Evolutionary conservation across 2,113 vertebrate species (phyloP), one percentile per base, ranked within the genome.

Genomic region (Notechis scutatus): DNA sequence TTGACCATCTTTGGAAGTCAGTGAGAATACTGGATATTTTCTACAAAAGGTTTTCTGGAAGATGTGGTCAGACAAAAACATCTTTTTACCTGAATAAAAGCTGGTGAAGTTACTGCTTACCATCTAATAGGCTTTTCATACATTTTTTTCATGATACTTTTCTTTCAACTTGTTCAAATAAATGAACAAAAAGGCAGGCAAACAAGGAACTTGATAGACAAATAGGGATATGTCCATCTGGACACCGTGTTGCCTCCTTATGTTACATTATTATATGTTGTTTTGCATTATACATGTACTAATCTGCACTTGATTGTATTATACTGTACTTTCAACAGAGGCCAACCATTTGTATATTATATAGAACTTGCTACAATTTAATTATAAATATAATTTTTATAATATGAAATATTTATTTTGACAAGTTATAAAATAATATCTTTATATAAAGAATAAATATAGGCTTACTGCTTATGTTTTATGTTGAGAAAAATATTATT

Each of bases 391-490:
- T 93, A 87, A 94, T 24, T 54, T 74, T 85, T 85, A 50, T 20
- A 64, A 5, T 90, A 2, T 29, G n/a, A 45, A 50, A 90, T 90
- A 55, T 54, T 55, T 54, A 3, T 81, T 91, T 92, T 94, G 94
- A 56, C 93, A 55, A 89, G 92, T 2, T 4, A 61, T 64, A 86
- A 92, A 47, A 86, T 42, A 0, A 92, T 87, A 50, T 87, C 12
- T 26, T 50, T 87, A 87, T 14, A 34, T 50, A 57, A 52, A 88
- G 92, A 93, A 92, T 89, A 18, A 90, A 1, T 2, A 39, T 26
- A 54, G 4, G 24, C 3, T 92, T 90, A 14, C 24, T 45, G 2
- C n/a, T 93, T 1, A 3, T 23, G 8, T 10, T 85, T 59, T 42
- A 64, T 15, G 20, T 87, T 93, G 34, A 74, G 21, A 56, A 15